Base-by-base conservation (phyloP, 2,888 invertebrate species). In the Noctua pronuba region DNA sequence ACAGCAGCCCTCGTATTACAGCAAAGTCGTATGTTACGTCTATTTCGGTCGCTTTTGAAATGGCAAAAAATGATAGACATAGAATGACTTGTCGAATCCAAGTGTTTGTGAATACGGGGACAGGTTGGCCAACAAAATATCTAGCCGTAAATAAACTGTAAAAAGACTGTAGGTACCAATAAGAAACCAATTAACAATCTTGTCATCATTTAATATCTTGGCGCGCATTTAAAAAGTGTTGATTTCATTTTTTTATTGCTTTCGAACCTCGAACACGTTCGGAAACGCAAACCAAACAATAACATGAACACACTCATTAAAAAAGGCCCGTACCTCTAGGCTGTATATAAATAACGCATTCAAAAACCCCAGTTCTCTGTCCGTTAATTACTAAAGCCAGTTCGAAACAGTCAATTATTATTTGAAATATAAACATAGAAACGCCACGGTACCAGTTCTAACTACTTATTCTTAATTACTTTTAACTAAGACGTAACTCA, bases 381-480 rank as follows among this genome's bases (percentile, higher is more conserved):
- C 94, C 91, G 95, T 95, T 95, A 95, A 96, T 96, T 95, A 94
- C 93, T 90, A 89, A 88, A 88, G 89, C 90, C 80, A 85, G 80
- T 88, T 90, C 91, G 89, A 92, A 95, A 93, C 94, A 94, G 93
- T 94, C 94, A 95, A 96, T 96, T 96, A 95, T 90, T 90, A 90
- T 91, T 93, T 91, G 91, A 92, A 94, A 89, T 88, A 89, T 88
- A 90, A 85, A 89, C 86, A 86, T 80, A 82, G 77, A 85, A 82
- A 94, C 90, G 93, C 93, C 94, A 94, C 90, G 91, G 91, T 92
- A 90, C 90, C 83, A 92, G 88, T 90, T 92, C 90, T 91, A 91
- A 94, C 92, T 94, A 95, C 94, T 96, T 95, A 95, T 94, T 95
- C 95, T 94, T 95, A 96, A 96, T 96, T 95, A 95, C 94, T 93